These are phyloP conservation scores for Sebastolobus alascanus DNA, from an alignment of 2,797 vertebrate genomes.

Conservation along the genomic window DNA sequence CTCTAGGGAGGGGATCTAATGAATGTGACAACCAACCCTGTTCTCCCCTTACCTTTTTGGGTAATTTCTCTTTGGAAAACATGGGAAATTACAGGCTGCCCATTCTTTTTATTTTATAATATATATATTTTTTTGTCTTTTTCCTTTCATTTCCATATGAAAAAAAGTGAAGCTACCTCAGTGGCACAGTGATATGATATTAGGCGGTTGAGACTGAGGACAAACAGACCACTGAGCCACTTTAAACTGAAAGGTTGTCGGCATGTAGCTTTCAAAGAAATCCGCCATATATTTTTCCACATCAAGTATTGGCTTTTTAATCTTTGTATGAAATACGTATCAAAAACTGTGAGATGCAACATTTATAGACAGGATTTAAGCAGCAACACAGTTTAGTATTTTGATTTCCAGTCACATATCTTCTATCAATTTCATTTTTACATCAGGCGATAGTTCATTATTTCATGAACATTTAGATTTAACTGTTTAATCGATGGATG, in stretches of 20 bases:
- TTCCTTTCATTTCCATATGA: not conserved
- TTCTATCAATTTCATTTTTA: not conserved
- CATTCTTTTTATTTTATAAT: not conserved
- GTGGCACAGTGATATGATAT: slow-evolving; percentile 1
- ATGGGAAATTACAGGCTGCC: not conserved
- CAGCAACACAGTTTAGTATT: not conserved
- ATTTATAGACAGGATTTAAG: slow-evolving; percentile 15
- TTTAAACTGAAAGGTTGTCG: not conserved
- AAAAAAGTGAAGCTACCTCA: not conserved
- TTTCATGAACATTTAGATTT: slow-evolving; percentile 5
- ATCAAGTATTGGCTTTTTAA: slow-evolving; percentile 1
- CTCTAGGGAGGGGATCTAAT: too few relatives aligned
- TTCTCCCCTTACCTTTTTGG: not conserved
- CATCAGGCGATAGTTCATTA: not conserved
- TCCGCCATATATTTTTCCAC: not conserved
- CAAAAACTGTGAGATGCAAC: slow-evolving; percentile 1
- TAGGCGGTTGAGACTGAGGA: not conserved
- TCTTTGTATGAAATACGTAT: not conserved
- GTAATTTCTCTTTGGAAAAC: not conserved
- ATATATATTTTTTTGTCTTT: not conserved
- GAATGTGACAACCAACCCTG: too few relatives aligned
- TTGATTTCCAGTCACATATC: not conserved
- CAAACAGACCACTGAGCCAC: not conserved
- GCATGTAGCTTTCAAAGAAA: not conserved
- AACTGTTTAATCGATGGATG: not conserved